Evolutionary conservation across 2,797 vertebrate genomes (phyloP), one percentile per base, ranked within the genome.

Genomic region (Clangula hyemalis): DNA sequence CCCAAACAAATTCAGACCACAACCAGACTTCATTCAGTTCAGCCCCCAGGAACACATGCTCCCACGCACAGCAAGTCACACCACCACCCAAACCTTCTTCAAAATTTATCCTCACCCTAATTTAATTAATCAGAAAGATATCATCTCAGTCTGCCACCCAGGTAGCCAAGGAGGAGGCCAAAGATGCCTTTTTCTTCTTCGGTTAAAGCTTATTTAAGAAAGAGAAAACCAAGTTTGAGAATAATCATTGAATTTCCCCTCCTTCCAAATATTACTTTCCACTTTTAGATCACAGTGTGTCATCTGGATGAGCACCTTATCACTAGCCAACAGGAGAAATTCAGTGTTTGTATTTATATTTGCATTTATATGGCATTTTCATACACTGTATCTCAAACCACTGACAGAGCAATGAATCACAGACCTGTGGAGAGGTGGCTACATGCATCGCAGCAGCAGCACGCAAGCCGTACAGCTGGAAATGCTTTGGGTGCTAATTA

Each of bases 311-410:
- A 98, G 93, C 94, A 98, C 97, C 98, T 98, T 98, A 98, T 98
- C 98, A 97, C 97, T 91, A 97, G 84, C 95, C 97, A 98, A 97
- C 97, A 98, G 98, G 92, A 94, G 85, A 82, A 97, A 97, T 90
- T 94, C 89, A 82, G 58, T 94, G 96, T 97, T 97, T 98, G 97
- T 97, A 94, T 98, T 98, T 96, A 84, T 96, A 98, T 98, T 98
- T 98, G 98, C 98, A 98, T 98, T 98, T 98, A 98, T 98, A 98
- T 98, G 98, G 97, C 97, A 97, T 98, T 98, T 98, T 96, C 97
- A 95, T 96, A 94, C 92, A 92, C 92, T 96, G 94, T 96, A 97
- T 98, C 97, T 98, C 96, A 94, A 86, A 91, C 18, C 93, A 92
- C 94, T 98, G 98, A 98, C 97, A 98, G 97, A 97, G 97, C 97